A percentile compares a stretch with the other conserved stretches of the same genome.
Conservation (phyloP, 1,140 invertebrate species). For the Lordiphosa mommai region DNA sequence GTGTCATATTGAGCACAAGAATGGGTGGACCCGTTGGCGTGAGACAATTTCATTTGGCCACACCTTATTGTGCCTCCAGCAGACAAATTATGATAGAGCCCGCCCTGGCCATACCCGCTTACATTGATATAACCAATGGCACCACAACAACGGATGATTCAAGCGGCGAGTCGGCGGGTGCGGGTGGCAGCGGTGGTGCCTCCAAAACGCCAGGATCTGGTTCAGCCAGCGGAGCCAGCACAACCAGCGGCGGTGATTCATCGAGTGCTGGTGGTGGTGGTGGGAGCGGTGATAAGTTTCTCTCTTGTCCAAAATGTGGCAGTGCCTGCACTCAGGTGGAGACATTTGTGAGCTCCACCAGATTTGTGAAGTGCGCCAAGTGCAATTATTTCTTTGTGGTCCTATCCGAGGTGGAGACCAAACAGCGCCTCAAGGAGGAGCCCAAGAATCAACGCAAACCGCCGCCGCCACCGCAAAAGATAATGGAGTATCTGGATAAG, state of each 20-base stretch:
- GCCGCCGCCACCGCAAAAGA: conserved; percentile 97
- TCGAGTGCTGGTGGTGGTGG: conserved; percentile 23
- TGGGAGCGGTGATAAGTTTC: conserved; percentile 80
- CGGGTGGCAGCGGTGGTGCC: background rate
- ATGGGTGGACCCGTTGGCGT: background rate
- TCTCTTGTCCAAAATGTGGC: conserved; percentile 96
- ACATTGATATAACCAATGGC: conserved; percentile 63
- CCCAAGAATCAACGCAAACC: conserved; percentile 86
- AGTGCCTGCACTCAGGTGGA: conserved; percentile 97
- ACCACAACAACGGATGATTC: conserved; percentile 29
- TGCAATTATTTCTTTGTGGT: conserved; percentile 99
- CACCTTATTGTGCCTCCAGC: conserved; percentile 18
- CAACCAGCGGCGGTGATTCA: conserved; percentile 23
- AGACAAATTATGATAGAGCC: conserved; percentile 39
- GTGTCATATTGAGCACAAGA: conserved; percentile 32
- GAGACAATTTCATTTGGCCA: conserved; percentile 41
- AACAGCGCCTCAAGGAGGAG: conserved; percentile 89
- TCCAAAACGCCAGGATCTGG: background rate
- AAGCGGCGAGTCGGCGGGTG: conserved; percentile 5
- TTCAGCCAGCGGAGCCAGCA: conserved; percentile 9
- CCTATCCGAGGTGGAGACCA: conserved; percentile 93
- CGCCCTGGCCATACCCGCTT: conserved; percentile 45
- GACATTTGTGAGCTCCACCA: conserved; percentile 96
- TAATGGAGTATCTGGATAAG: conserved; percentile 96
- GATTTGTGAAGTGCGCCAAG: conserved; percentile 98